phyloP scores from a whole-genome alignment of 2,797 vertebrate species.

The Alectoris magna region DNA sequence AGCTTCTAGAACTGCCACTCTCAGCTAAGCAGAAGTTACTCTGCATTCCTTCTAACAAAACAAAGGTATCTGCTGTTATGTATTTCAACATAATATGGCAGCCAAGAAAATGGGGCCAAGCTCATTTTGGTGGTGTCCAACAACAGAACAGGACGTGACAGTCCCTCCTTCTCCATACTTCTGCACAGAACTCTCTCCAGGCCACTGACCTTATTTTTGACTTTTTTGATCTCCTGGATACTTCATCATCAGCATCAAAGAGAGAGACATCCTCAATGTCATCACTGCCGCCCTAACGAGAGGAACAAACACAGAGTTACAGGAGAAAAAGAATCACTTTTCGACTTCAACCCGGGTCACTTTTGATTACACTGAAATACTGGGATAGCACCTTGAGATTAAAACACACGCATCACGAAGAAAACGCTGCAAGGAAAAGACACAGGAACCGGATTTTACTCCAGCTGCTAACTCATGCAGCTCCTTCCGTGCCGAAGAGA shows the following conservation, averaged over 20 bases:
- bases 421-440: neutral
- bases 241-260: conserved; percentile 93
- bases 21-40: neutral
- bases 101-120: no score
- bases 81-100: accelerated
- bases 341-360: neutral
- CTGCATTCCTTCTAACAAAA: neutral
- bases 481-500: no score
- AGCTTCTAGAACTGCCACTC: neutral
- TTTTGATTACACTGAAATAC: neutral
- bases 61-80: neutral
- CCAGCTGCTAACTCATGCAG: neutral
- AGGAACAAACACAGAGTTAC: neutral
- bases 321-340: accelerated
- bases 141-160: no score
- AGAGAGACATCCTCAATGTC: conserved; percentile 93
- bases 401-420: neutral
- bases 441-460: neutral
- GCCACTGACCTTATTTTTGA: conserved; percentile 84
- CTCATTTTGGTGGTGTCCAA: no score
- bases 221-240: conserved; percentile 80
- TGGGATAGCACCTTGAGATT: accelerated
- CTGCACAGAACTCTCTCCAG: neutral
- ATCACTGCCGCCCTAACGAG: conserved; percentile 84
- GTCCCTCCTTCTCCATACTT: neutral